Conservation (phyloP, 2,888 invertebrate genomes). For the Gymnocheta viridis region DNA sequence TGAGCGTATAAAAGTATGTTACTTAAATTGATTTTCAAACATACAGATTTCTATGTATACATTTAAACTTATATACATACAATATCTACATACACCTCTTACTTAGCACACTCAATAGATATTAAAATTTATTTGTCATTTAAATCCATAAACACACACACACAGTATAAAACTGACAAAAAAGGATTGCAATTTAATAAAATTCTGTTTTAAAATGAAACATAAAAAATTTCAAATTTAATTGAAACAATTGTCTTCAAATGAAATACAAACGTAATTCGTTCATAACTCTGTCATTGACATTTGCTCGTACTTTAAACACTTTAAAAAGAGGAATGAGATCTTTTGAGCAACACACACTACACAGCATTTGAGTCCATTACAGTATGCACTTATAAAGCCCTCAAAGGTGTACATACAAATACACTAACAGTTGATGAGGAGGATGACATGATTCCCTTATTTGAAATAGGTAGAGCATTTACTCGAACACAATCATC, state of each 20-base stretch:
- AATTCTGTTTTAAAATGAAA: conserved; percentile 19
- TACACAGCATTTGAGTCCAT: background rate
- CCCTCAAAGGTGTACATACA: conserved; percentile 41
- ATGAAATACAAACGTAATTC: background rate
- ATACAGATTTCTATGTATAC: background rate
- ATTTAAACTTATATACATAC: background rate
- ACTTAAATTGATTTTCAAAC: conserved; percentile 32
- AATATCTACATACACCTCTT: background rate
- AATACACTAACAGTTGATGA: background rate
- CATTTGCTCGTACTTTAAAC: conserved; percentile 19
- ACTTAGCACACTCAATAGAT: background rate
- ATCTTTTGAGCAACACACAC: conserved; percentile 8
- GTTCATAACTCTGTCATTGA: conserved; percentile 39
- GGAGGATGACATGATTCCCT: conserved; percentile 52
- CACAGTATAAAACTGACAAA: background rate
- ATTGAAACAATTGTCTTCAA: conserved; percentile 32
- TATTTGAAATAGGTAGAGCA: conserved; percentile 46
- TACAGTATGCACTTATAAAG: conserved; percentile 36
- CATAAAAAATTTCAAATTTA: background rate
- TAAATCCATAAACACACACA: background rate
- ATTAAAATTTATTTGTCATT: conserved; percentile 29
- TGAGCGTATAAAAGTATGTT: background rate
- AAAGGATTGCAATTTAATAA: conserved; percentile 16
- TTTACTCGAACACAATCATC: conserved; percentile 17
- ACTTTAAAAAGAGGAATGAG: conserved; percentile 22